A percentile compares a stretch with the other conserved stretches of the same genome.
phyloP scores from a whole-genome alignment of 2,888 invertebrate genomes.

The Hecatera dysodea region DNA sequence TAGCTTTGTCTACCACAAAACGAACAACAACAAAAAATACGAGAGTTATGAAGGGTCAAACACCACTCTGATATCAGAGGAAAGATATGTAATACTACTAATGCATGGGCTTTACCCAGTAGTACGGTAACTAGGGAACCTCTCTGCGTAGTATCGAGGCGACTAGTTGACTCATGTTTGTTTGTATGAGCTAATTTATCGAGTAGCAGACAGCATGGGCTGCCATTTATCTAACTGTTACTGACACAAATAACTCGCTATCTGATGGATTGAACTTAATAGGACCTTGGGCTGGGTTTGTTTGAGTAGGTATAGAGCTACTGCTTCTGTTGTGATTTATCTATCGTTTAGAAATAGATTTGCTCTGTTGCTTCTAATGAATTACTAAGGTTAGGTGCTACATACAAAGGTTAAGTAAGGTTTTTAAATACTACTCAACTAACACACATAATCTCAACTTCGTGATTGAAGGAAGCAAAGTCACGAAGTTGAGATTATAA shows the following conservation, averaged over 20 bases:
- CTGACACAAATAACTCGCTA: background rate
- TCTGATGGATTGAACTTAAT: slow-evolving; percentile 10
- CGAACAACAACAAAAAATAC: no score
- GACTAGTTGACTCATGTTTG: slow-evolving; percentile 43
- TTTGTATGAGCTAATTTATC: slow-evolving; percentile 31
- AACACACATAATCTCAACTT: no score
- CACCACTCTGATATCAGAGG: background rate
- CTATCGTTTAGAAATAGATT: background rate
- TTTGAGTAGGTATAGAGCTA: background rate
- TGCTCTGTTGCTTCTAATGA: background rate
- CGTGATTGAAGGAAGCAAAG: no score
- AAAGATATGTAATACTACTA: background rate
- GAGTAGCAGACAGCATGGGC: slow-evolving; percentile 46
- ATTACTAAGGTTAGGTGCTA: background rate
- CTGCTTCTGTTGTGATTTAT: background rate
- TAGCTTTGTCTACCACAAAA: no score
- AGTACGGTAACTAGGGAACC: background rate
- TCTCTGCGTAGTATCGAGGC: background rate
- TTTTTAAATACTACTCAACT: no score
- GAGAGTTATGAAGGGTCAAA: no score
- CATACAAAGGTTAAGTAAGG: background rate
- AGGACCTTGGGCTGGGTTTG: background rate
- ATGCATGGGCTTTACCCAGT: slow-evolving; percentile 19
- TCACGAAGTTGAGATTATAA: no score
- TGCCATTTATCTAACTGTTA: slow-evolving; percentile 10